phyloP scores from a whole-genome alignment of 2,113 vertebrate species.

The Orientallactaga bullata region DNA sequence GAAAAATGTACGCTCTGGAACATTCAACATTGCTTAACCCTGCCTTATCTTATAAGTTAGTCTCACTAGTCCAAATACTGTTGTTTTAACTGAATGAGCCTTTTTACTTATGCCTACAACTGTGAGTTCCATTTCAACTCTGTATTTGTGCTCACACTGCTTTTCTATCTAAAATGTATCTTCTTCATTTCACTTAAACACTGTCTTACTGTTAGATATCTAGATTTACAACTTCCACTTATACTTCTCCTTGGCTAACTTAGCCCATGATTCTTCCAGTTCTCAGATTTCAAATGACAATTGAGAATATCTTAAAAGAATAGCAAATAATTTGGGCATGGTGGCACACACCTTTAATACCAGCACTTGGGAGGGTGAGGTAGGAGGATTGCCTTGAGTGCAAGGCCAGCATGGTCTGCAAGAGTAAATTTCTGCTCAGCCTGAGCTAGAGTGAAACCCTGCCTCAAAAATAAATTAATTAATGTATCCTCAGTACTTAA shows the following conservation, averaged over 20 bases:
- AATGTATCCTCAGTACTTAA: slow-evolving; percentile 17
- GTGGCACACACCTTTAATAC: no score
- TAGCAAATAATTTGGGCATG: neutral
- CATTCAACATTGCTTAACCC: neutral
- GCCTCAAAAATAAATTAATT: no score
- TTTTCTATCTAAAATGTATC: neutral
- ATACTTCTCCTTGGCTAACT: neutral
- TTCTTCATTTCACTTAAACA: slow-evolving; percentile 28
- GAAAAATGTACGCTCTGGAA: neutral
- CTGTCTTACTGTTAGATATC: neutral
- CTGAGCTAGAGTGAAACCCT: no score
- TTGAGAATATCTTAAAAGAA: slow-evolving; percentile 33
- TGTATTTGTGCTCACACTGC: neutral
- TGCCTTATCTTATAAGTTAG: slow-evolving; percentile 47
- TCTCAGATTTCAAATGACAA: slow-evolving; percentile 26
- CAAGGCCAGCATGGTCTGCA: no score
- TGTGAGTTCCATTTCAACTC: neutral
- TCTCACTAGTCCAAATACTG: neutral
- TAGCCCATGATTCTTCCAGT: neutral
- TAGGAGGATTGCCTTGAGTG: no score
- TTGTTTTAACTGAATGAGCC: neutral
- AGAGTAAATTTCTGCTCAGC: no score
- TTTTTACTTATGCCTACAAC: neutral
- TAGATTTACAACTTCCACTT: slow-evolving; percentile 2
- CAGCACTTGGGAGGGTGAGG: no score